Evolutionary conservation across 2,797 vertebrate species (phyloP), one percentile per base, ranked within the genome.

Genomic region (Sylvilagus floridanus): DNA sequence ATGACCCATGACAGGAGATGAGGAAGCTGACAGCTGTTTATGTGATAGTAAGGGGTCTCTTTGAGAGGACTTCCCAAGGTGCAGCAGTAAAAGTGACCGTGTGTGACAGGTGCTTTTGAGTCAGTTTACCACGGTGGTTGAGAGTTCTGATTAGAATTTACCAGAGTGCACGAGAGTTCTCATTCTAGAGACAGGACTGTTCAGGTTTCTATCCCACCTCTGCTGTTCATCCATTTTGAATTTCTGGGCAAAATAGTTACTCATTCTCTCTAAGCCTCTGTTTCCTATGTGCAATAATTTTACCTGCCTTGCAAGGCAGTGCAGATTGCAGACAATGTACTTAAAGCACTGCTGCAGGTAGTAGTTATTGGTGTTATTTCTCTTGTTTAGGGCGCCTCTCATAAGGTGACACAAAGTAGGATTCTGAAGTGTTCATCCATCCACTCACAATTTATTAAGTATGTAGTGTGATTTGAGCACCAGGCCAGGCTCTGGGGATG

Each of bases 341-440:
- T 50, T 92, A 86, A 79, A 90, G 30, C 2, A 17, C 13, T 71
- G 65, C 60, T 63, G 87, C 69, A 72, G n/a, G 71, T 77, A 37
- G 50, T 69, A 66, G 73, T 26, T 90, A 71, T 78, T 69, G 54
- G 17, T 82, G 42, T 90, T 52, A 77, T 88, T 79, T 94, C 71
- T 82, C 42, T 93, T 95, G 77, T 91, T 96, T 96, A 92, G 84
- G 28, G 26, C 28, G 72, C 28, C 57, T 94, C 90, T 95, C n/a
- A 8, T 69, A 79, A 88, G 71, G 47, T 75, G 78, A 65, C 75
- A 86, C 28, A 72, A 79, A 30, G 93, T 93, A 68, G 60, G 57
- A 92, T 94, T 92, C 73, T 94, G 85, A 96, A 81, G 54, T 90
- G 24, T 73, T 92, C 84, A 76, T 88, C 35, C 69, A 85, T 24